Evolutionary conservation across 1,140 invertebrate genomes (phyloP), one percentile per base, ranked within the genome.

Genomic region (Hyphantria cunea): DNA sequence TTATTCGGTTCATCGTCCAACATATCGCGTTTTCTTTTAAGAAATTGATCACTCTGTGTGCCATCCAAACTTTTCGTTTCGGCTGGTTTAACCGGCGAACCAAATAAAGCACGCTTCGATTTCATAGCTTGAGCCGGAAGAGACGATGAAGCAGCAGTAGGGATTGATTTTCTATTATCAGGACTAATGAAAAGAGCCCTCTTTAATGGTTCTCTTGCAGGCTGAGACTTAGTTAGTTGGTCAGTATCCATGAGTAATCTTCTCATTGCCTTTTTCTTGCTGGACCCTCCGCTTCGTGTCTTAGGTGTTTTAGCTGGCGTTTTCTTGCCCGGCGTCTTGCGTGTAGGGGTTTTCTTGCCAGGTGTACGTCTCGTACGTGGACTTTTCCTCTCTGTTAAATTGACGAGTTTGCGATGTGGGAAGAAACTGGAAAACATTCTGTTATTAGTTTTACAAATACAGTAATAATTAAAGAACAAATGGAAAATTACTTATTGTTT

Each of bases 141-240:
- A 0, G 84, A 91, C 0, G 84, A 72, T 60, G 86, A 77, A 5
- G 87, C 65, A n/a, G 66, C 62, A 42, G 56, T 44, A 11, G 82
- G 80, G 10, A 83, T 76, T 0, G 72, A 49, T 9, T 91, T 89
- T 25, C 73, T 78, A 32, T 86, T 76, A 53, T 93, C 91, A 3
- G 94, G 93, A 76, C 94, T 95, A 64, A 94, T 91, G 64, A 95
- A 94, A 0, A 95, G 71, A 0, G 94, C 93, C 66, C 94, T 80
- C 71, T 94, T 94, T 1, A 93, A 89, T 0, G 91, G 91, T 68
- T 93, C 91, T 45, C 92, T 65, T 3, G 85, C 77, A 6, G 86
- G 80, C 60, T 88, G 86, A 0, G 91, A 86, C 48, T 74, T 74
- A 0, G 81, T 78, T 25, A 84, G 41, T 1, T 51, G 68, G 4